A percentile compares a stretch with the other conserved stretches of the same genome.
These are phyloP conservation scores for Poecilia wingei DNA, from an alignment of 2,797 vertebrate species.

Conservation along the genomic window DNA sequence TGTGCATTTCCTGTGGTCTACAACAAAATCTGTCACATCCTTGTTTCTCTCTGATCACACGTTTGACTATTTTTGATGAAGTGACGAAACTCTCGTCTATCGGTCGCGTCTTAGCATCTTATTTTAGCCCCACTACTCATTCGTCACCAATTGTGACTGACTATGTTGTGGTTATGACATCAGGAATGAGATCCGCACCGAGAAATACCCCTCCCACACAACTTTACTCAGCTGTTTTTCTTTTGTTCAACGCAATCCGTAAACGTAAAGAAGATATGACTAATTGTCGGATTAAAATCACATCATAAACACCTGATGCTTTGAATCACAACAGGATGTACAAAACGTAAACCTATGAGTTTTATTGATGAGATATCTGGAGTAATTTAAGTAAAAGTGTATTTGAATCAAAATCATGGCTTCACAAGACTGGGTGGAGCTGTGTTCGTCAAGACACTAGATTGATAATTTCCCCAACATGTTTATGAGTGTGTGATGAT, in stretches of 20 bases:
- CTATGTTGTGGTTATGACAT: neutral
- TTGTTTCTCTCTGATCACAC: neutral
- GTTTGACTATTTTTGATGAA: neutral
- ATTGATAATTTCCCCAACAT: neutral
- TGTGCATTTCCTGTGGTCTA: neutral
- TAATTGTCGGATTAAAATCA: neutral
- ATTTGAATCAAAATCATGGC: neutral
- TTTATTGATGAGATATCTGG: neutral
- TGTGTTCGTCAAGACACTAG: neutral
- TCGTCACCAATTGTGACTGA: neutral
- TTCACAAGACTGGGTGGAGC: neutral
- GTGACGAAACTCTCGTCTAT: neutral
- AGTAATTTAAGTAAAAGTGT: neutral
- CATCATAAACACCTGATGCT: neutral
- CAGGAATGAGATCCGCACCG: neutral
- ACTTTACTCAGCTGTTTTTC: neutral
- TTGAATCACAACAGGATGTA: neutral
- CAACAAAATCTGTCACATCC: neutral
- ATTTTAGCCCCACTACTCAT: neutral
- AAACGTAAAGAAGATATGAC: neutral
- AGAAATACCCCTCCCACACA: neutral
- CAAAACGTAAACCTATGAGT: neutral
- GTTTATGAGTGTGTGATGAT: neutral
- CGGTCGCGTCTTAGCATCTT: neutral
- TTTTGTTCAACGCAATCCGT: neutral